Percentiles rank a stretch among this genome's conserved stretches.
Evolutionary conservation across 1,140 invertebrate species (phyloP).

Genomic region (Ceratina japonica): DNA sequence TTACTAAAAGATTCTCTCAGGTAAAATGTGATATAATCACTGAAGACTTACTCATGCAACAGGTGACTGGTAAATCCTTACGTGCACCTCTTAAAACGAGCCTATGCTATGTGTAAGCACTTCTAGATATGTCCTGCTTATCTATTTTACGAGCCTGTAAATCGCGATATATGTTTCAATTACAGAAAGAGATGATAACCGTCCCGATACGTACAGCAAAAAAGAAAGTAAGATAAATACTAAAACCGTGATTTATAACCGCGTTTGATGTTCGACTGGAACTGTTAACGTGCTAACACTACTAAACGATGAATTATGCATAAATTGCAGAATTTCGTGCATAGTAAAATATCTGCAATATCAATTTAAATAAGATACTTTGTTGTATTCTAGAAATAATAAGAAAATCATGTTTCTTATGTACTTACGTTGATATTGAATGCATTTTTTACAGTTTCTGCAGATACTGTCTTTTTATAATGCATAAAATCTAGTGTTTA

Average conservation of each 20-base stretch:
- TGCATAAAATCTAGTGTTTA: no score
- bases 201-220: neutral
- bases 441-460: no score
- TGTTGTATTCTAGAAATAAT: no score
- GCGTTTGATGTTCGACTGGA: neutral
- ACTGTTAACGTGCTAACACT: slow-evolving; percentile 1
- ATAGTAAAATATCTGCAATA: no score
- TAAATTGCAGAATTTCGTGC: no score
- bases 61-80: neutral
- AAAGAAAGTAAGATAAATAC: neutral
- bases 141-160: neutral
- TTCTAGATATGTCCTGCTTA: neutral
- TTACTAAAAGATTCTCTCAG: no score
- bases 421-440: no score
- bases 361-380: no score
- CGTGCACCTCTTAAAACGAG: neutral
- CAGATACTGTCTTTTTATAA: no score
- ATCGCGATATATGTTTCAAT: neutral
- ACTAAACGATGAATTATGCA: neutral
- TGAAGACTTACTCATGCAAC: neutral
- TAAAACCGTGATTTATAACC: slow-evolving; percentile 3
- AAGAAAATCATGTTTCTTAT: no score
- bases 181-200: neutral
- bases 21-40: no score
- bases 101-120: neutral